Evolutionary conservation across 2,888 invertebrate genomes (phyloP).

Genomic region (Ichneumon xanthorius): DNA sequence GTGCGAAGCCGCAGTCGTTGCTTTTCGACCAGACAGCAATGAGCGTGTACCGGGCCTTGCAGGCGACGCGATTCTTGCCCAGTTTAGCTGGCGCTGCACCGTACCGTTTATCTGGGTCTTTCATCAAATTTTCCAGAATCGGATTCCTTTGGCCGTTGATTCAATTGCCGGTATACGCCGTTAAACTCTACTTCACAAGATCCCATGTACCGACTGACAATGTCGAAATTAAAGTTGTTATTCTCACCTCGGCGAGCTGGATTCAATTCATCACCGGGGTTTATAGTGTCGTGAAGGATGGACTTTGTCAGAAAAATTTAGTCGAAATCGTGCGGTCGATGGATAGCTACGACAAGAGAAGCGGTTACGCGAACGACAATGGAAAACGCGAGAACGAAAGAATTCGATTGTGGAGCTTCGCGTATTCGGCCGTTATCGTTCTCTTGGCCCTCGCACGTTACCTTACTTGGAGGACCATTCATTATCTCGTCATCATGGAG

Average conservation of each 20-base stretch:
- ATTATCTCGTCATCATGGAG: neutral
- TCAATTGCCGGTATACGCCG: neutral
- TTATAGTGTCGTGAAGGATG: constrained; percentile 24
- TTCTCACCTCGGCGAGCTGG: neutral
- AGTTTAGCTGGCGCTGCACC: constrained; percentile 30
- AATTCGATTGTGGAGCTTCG: constrained; percentile 24
- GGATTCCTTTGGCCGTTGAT: constrained; percentile 33
- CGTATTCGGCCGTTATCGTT: constrained; percentile 7
- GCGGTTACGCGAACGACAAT: constrained; percentile 11
- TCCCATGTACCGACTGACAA: neutral
- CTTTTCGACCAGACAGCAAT: constrained; percentile 17
- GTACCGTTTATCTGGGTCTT: constrained; percentile 7
- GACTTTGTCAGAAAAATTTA: neutral
- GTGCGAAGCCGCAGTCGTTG: neutral
- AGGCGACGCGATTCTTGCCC: constrained; percentile 35
- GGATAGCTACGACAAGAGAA: constrained; percentile 40
- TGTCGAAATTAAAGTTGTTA: neutral
- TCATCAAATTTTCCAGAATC: constrained; percentile 30
- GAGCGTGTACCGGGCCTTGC: constrained; percentile 39
- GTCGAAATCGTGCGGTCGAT: constrained; percentile 39
- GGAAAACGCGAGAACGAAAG: constrained; percentile 9
- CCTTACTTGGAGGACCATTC: neutral
- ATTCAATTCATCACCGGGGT: neutral
- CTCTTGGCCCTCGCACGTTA: neutral
- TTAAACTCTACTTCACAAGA: neutral